phyloP scores from a whole-genome alignment of 2,113 vertebrate species.

The Lophius piscatorius region DNA sequence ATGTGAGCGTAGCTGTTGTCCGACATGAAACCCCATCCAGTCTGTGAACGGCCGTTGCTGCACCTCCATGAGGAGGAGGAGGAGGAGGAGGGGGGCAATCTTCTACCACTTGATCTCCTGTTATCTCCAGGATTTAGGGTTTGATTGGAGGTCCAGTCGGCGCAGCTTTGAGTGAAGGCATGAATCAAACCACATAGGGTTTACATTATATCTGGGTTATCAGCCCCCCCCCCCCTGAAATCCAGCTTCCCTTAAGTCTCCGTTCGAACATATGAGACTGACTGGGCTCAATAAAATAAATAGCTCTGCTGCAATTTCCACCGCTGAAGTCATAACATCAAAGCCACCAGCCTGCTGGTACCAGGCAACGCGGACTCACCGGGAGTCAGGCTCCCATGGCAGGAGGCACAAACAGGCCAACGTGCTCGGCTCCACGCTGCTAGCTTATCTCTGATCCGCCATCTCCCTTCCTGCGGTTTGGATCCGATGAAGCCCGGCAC shows the following conservation, averaged over 20 bases:
- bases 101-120: not conserved
- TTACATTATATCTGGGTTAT: conserved; percentile 30
- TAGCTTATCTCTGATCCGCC: conserved; percentile 70
- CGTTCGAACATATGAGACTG: conserved; percentile 11
- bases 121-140: conserved; percentile 16
- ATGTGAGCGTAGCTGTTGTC: too few relatives aligned
- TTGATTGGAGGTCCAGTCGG: not conserved
- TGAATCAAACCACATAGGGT: conserved; percentile 19
- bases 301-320: conserved; percentile 31
- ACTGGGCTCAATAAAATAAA: conserved; percentile 47
- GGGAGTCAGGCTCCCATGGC: conserved; percentile 51
- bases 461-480: conserved; percentile 72
- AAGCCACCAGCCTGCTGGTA: conserved; percentile 60
- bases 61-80: too few relatives aligned
- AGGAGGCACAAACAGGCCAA: conserved; percentile 40
- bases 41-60: not conserved
- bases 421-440: conserved; percentile 60
- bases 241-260: conserved; percentile 8
- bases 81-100: too few relatives aligned
- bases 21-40: not conserved
- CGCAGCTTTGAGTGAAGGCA: conserved; percentile 7
- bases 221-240: not conserved
- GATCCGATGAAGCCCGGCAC: conserved; percentile 59
- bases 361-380: conserved; percentile 50
- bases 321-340: conserved; percentile 55